Evolutionary conservation across 1,140 invertebrate species (phyloP), one percentile per base, ranked within the genome.

Genomic region (Globodera rostochiensis): DNA sequence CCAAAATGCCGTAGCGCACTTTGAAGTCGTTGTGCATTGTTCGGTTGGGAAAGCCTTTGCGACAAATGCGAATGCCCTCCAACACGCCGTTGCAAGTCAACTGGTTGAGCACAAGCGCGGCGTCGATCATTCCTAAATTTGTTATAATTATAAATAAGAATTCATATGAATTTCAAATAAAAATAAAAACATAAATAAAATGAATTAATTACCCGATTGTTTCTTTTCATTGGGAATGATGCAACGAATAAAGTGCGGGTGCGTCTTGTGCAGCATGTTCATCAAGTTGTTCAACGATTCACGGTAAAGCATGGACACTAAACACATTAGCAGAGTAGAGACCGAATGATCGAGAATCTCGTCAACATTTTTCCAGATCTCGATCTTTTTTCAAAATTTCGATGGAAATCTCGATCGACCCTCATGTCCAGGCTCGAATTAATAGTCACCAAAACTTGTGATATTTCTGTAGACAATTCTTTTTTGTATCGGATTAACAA

Each of bases 51-150:
- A 83, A 86, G 3, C 74, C 98, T 93, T 99, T 99, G 92, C 98
- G 94, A 92, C 98, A 99, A 93, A 99, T 99, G 97, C 98, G 96
- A 93, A 99, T 99, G 93, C 98, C 98, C 94, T 99, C 98, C 93
- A 99, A 95, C 92, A 99, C 98, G 97, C 98, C 98, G 94, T 99
- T 99, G 94, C 98, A 99, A 85, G 97, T 98, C 88, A 99, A 93
- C 93, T 99, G 98, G 92, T 99, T 91, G 67, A 92, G 95, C 95
- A 90, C 87, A 21, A 91, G 85, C 8, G 83, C 79, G 15, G 90
- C 86, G 75, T 91, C 90, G 80, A 91, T 90, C 67, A 91, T 86
- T 83, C 82, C 77, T 76, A 60, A 46, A 36, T 36, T 36, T 36
- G 36, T 36, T 36, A 3, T 36, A 3, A 36, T 36, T 36, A 36